Base-by-base conservation (phyloP, 2,797 vertebrate species). In the Enteromius viviparus region DNA sequence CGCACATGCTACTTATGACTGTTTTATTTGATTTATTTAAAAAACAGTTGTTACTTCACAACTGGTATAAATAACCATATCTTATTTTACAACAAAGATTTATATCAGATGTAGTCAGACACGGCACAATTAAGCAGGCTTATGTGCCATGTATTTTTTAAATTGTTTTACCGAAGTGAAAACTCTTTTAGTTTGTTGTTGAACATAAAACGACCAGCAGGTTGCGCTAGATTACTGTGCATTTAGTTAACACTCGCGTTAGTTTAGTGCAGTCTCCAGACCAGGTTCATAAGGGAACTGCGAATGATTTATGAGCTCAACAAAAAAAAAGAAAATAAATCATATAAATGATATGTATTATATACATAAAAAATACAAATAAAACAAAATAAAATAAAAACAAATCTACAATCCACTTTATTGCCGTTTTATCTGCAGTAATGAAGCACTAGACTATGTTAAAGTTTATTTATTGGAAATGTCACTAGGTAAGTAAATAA, bases 151-250 rank as follows among this genome's bases (percentile, higher is more conserved):
- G 42, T 42, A 42, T 26, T 26, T 42, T 64, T 29, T 8, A 53
- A 21, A 45, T 6, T 1, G 11, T 62, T 29, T 29, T 29, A 21
- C 12, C n/a, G 6, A 51, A 66, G 15, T 42, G 1, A 15, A 55
- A 42, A 69, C 7, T 45, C 17, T 26, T 17, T 23, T 23, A 11
- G 21, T 8, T 4, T 37, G 5, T n/a, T 23, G 7, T n/a, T 83
- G 47, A 64, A 68, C 65, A 23, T 2, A 15, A 58, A 74, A 12
- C 2, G 3, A 60, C 71, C 86, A 83, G 84, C n/a, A 80, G 84
- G 68, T 45, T 26, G 81, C n/a, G 74, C 70, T 80, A 82, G 23
- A 85, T 62, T 37, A 80, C 80, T 60, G 60, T 14, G 14, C 1
- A 58, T 19, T 29, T 9, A 55, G 65, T 37, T 26, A 29, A 60